Conservation (phyloP, 2,113 vertebrate genomes). For the Rhinolophus ferrumequinum region DNA sequence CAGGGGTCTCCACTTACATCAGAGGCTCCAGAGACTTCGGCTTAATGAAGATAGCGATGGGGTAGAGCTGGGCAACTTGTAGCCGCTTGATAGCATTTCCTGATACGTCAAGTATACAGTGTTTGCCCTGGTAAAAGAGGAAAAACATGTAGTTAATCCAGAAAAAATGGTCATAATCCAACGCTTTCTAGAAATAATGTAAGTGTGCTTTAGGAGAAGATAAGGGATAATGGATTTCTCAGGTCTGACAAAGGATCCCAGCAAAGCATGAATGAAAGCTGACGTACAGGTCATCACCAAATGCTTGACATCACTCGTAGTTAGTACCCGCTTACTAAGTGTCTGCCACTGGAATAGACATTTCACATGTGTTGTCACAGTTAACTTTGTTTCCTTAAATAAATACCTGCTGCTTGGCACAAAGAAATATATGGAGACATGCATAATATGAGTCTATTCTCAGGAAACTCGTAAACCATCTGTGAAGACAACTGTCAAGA, state of each 20-base stretch:
- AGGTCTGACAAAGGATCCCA: neutral
- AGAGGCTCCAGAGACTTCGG: conserved; percentile 95
- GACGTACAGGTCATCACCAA: neutral
- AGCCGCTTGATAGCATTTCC: conserved; percentile 98
- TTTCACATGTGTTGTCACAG: neutral
- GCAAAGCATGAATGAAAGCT: conserved; percentile 25
- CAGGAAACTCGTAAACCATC: neutral
- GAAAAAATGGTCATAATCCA: conserved; percentile 38
- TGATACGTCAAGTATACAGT: conserved; percentile 98
- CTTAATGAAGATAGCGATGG: conserved; percentile 99
- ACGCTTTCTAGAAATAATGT: neutral
- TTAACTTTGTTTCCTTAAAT: conserved; percentile 24
- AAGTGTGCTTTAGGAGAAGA: neutral
- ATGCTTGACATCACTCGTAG: neutral
- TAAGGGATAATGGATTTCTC: neutral
- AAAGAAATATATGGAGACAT: neutral
- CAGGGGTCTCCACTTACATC: conserved; percentile 91
- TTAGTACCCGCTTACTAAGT: neutral
- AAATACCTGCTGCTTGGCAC: neutral
- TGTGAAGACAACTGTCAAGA: neutral
- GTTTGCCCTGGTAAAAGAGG: conserved; percentile 92
- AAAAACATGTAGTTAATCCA: conserved; percentile 66
- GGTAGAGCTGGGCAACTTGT: conserved; percentile 99
- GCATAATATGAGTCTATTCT: neutral
- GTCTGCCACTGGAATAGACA: neutral